Percentiles rank a stretch among this genome's conserved stretches.
These are phyloP conservation scores for Diabrotica virgifera DNA, from an alignment of 1,140 invertebrate species.

Conservation along the genomic window DNA sequence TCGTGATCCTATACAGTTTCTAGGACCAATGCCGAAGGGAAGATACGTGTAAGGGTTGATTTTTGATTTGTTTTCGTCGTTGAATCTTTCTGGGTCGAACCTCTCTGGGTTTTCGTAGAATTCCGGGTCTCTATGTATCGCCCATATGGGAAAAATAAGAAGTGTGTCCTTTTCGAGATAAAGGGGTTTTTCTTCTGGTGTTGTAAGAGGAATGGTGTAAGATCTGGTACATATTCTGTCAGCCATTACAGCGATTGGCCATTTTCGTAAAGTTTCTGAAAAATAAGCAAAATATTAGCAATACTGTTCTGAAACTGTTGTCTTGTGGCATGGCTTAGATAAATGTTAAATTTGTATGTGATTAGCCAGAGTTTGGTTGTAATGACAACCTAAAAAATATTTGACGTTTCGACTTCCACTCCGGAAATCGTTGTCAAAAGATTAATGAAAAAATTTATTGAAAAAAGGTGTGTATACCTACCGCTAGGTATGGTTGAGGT, in stretches of 20 bases:
- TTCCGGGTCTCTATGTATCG: slow-evolving; percentile 52
- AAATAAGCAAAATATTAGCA: not conserved
- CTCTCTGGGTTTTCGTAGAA: slow-evolving; percentile 50
- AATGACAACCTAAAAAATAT: no score
- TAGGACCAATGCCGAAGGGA: slow-evolving; percentile 50
- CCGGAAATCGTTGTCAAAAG: no score
- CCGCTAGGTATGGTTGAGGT: no score
- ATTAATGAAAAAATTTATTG: no score
- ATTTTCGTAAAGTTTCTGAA: slow-evolving; percentile 57
- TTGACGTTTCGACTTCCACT: no score
- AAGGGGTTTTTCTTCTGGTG: slow-evolving; percentile 17
- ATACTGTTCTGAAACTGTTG: no score
- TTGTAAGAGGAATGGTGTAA: slow-evolving; percentile 44
- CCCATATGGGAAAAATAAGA: slow-evolving; percentile 52
- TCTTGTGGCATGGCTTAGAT: no score
- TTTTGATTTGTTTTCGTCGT: slow-evolving; percentile 40
- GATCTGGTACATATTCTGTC: slow-evolving; percentile 54
- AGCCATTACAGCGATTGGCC: slow-evolving; percentile 51
- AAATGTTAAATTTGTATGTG: no score
- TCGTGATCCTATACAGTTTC: slow-evolving; percentile 30
- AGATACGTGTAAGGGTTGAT: no score
- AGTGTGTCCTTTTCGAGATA: slow-evolving; percentile 9
- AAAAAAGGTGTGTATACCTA: no score
- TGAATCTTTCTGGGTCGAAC: slow-evolving; percentile 52
- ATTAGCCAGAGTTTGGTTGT: no score